These are phyloP conservation scores for Philereme transversata DNA, from an alignment of 2,888 invertebrate species.

Conservation along the genomic window DNA sequence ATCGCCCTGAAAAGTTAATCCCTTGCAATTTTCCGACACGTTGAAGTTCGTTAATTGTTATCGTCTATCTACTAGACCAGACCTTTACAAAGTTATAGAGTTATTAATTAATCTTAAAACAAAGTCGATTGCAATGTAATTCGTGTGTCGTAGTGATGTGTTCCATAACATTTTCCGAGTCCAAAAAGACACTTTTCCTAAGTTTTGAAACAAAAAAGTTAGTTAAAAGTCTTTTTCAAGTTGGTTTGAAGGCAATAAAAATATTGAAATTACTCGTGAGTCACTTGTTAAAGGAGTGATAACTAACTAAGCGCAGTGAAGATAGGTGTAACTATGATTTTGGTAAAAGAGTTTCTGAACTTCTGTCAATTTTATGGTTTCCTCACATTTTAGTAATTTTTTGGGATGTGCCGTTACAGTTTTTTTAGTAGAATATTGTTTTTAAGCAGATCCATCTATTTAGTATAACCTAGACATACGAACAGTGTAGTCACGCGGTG, in stretches of 20 bases:
- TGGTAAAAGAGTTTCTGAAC: background rate
- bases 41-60: background rate
- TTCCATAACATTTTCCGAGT: background rate
- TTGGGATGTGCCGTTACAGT: background rate
- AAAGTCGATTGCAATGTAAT: no score
- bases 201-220: no score
- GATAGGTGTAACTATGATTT: background rate
- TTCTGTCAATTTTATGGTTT: background rate
- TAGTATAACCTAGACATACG: background rate
- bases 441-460: background rate
- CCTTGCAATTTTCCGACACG: slow-evolving; percentile 14
- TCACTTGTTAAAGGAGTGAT: background rate
- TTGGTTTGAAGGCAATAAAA: background rate
- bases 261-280: slow-evolving; percentile 1
- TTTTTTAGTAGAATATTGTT: background rate
- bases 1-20: slow-evolving; percentile 32
- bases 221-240: no score
- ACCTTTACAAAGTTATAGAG: no score
- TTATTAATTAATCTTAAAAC: no score
- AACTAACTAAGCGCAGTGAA: background rate
- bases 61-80: no score
- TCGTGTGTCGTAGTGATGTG: background rate
- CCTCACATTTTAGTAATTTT: background rate
- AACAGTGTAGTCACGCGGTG: slow-evolving; percentile 2
- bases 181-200: background rate